Evolutionary conservation across 2,888 invertebrate species (phyloP).

Genomic region (Chymomyza procnemis): DNA sequence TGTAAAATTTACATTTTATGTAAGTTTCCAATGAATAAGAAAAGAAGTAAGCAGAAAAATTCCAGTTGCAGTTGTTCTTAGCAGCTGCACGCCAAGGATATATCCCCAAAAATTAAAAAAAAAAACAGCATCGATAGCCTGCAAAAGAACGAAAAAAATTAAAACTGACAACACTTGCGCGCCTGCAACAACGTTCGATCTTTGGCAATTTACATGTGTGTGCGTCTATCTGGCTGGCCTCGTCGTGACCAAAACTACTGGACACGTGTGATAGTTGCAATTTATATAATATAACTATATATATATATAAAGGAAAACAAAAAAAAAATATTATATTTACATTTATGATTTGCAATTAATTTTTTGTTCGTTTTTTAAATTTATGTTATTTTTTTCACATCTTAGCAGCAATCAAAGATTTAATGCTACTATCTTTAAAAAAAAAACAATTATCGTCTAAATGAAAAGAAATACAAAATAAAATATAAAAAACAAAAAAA

Average conservation of each 20-base stretch:
- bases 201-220: slow-evolving; percentile 69
- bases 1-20: slow-evolving; percentile 44
- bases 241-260: slow-evolving; percentile 29
- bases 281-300: slow-evolving; percentile 65
- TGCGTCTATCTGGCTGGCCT: slow-evolving; percentile 47
- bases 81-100: slow-evolving; percentile 59
- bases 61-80: slow-evolving; percentile 71
- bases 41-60: slow-evolving; percentile 39
- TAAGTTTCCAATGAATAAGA: slow-evolving; percentile 13
- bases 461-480: slow-evolving; percentile 32
- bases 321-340: slow-evolving; percentile 25
- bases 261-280: slow-evolving; percentile 73
- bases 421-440: slow-evolving; percentile 66
- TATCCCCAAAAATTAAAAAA: too few relatives aligned
- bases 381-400: slow-evolving; percentile 41
- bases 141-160: too few relatives aligned
- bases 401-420: slow-evolving; percentile 69
- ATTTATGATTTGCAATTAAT: slow-evolving; percentile 25
- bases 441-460: slow-evolving; percentile 27
- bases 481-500: slow-evolving; percentile 25
- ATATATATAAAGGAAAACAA: slow-evolving; percentile 32
- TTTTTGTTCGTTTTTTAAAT: slow-evolving; percentile 11
- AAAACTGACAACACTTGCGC: slow-evolving; percentile 31
- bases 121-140: slow-evolving; percentile 50
- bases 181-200: slow-evolving; percentile 42